phyloP scores from a whole-genome alignment of 2,113 vertebrate genomes.

The Seriola dumerili region DNA sequence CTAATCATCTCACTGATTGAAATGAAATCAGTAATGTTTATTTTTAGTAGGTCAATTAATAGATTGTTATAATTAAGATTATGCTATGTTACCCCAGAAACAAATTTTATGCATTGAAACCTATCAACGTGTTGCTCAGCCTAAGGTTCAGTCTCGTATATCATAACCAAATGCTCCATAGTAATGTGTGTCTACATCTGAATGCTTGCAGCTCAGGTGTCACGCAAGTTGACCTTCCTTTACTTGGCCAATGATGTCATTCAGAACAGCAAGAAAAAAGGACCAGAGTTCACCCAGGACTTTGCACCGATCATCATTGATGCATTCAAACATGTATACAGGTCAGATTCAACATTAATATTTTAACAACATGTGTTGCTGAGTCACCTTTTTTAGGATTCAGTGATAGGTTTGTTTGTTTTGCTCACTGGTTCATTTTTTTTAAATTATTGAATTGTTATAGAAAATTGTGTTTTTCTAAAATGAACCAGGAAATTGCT shows the following conservation, averaged over 20 bases:
- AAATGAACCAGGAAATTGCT: background rate
- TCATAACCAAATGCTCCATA: background rate
- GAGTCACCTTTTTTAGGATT: background rate
- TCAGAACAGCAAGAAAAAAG: constrained; percentile 99
- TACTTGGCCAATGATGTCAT: constrained; percentile 99
- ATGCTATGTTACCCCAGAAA: background rate
- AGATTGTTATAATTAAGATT: background rate
- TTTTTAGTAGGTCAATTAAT: background rate
- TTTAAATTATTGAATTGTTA: background rate
- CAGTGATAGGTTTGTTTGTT: background rate
- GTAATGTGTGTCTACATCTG: constrained; percentile 28
- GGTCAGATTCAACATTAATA: constrained; percentile 80
- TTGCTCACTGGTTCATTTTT: background rate
- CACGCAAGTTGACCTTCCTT: constrained; percentile 97
- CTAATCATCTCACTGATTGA: background rate
- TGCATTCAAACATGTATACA: constrained; percentile 97
- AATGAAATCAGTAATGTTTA: background rate
- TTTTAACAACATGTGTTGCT: background rate
- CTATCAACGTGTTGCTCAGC: background rate
- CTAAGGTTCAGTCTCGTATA: background rate
- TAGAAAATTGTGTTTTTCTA: background rate
- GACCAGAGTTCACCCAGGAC: constrained; percentile 98
- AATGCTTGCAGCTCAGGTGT: constrained; percentile 89
- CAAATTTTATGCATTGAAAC: background rate
- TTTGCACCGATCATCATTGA: constrained; percentile 97